A percentile compares a stretch with the other conserved stretches of the same genome.
Conservation (phyloP, 2,113 vertebrate genomes). For the Bombycilla garrulus region DNA sequence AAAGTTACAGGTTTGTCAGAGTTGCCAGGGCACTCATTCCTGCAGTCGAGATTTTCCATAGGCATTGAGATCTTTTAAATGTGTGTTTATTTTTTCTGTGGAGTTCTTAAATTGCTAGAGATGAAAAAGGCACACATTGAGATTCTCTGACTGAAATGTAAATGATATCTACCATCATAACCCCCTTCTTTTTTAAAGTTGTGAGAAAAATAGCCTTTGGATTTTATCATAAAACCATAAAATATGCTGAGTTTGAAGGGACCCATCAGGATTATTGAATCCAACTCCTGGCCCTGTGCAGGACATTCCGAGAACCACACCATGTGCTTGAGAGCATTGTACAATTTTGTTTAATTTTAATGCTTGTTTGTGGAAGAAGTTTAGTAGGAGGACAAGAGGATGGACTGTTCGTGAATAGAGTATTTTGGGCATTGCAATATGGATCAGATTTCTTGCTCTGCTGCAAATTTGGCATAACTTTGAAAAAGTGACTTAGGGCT, state of each 20-base stretch:
- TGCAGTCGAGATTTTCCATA: background rate
- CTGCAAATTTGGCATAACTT: background rate
- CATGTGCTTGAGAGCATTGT: background rate
- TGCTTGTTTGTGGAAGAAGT: background rate
- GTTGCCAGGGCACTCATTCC: background rate
- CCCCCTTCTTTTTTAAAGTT: background rate
- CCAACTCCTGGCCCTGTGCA: background rate
- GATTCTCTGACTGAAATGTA: background rate
- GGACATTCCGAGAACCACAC: background rate
- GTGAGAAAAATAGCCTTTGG: background rate
- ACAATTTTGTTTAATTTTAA: background rate
- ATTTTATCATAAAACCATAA: background rate
- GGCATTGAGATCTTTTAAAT: background rate
- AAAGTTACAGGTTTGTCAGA: background rate
- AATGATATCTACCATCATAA: background rate
- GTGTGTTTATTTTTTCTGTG: background rate
- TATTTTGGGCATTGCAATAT: background rate
- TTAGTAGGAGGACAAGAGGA: background rate
- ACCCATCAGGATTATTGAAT: background rate
- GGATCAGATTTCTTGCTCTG: background rate
- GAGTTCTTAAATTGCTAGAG: background rate
- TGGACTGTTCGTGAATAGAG: accelerated
- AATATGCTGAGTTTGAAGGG: background rate
- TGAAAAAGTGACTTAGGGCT: background rate
- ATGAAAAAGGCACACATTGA: background rate